Conservation (phyloP, 1,140 invertebrate genomes). For the Cheumatopsyche charites region DNA sequence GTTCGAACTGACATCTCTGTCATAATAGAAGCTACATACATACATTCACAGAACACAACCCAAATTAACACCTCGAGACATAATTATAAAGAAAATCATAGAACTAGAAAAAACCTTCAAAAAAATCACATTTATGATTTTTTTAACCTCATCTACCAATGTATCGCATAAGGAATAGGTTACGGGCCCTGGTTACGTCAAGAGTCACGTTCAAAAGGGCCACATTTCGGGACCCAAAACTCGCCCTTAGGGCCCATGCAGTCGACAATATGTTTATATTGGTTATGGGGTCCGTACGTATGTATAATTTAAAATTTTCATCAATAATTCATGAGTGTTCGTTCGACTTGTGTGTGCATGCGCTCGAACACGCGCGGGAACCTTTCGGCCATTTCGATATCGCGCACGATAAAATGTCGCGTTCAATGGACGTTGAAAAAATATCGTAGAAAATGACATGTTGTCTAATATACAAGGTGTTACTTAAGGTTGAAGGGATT, state of each 20-base stretch:
- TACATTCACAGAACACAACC: too few species aligned
- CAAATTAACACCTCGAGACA: conserved; percentile 7
- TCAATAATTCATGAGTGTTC: conserved; percentile 16
- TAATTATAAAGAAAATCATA: conserved; percentile 34
- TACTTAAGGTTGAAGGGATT: too few species aligned
- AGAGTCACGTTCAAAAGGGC: not conserved
- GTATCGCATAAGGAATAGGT: conserved; percentile 26
- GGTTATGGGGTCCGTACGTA: not conserved
- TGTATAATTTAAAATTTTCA: conserved; percentile 24
- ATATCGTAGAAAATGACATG: too few species aligned
- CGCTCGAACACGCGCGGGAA: conserved; percentile 8
- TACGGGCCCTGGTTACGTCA: conserved; percentile 6
- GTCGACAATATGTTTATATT: too few species aligned
- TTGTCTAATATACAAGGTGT: too few species aligned
- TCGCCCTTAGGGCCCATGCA: too few species aligned
- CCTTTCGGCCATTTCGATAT: not conserved
- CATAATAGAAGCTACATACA: too few species aligned
- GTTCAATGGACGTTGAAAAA: too few species aligned
- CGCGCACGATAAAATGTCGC: too few species aligned
- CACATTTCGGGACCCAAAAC: not conserved
- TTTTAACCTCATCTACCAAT: not conserved
- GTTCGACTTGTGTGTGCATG: not conserved
- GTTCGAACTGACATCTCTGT: too few species aligned
- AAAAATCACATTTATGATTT: too few species aligned
- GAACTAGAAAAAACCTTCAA: too few species aligned